Conservation (phyloP, 2,888 invertebrate genomes). For the Leucoma salicis region DNA sequence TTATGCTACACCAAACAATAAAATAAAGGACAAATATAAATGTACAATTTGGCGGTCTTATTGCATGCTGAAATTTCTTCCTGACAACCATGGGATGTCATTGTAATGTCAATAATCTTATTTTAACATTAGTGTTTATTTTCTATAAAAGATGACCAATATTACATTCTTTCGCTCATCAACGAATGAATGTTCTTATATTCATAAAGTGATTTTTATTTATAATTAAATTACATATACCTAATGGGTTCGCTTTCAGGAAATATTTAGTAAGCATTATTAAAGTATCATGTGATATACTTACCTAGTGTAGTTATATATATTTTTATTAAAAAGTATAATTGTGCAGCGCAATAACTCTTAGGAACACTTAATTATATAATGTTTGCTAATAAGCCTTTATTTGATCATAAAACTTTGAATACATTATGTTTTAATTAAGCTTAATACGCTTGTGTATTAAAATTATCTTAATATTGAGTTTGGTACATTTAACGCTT, state of each 20-base stretch:
- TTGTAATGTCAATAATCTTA: no score
- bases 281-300: slow-evolving; percentile 1
- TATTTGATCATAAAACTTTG: slow-evolving; percentile 28
- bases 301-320: slow-evolving; percentile 6
- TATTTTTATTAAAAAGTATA: slow-evolving; percentile 11
- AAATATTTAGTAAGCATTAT: slow-evolving; percentile 2
- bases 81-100: no score
- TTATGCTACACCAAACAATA: no score
- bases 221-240: slow-evolving; percentile 1
- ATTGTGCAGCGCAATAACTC: slow-evolving; percentile 23
- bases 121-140: no score
- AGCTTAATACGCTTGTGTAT: slow-evolving; percentile 4
- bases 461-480: slow-evolving; percentile 12
- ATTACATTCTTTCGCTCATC: no score
- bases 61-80: no score
- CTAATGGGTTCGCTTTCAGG: neutral
- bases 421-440: slow-evolving; percentile 27
- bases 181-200: no score
- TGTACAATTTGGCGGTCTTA: no score
- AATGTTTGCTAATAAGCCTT: slow-evolving; percentile 30
- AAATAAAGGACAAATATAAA: no score
- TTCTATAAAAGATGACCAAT: no score
- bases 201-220: slow-evolving; percentile 1
- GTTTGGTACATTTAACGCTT: slow-evolving; percentile 4
- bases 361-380: slow-evolving; percentile 35